Percentiles rank a stretch among this genome's conserved stretches.
Conservation (phyloP, 1,140 invertebrate genomes). For the Mizuhopecten yessoensis region DNA sequence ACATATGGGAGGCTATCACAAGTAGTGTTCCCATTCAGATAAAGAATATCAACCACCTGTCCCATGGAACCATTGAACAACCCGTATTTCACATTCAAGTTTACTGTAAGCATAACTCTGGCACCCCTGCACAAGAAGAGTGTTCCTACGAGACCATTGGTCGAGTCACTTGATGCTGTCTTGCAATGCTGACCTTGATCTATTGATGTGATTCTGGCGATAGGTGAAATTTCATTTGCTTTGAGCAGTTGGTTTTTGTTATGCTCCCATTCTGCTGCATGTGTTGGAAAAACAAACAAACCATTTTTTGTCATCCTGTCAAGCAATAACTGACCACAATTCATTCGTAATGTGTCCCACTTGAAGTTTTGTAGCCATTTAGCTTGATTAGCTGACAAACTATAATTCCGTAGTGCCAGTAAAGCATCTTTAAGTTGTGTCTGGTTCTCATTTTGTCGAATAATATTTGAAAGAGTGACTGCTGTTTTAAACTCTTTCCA, state of each 20-base stretch:
- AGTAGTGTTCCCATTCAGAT: background rate
- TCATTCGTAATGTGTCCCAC: no score
- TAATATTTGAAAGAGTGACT: no score
- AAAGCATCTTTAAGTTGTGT: no score
- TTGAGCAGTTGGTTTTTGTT: constrained; percentile 54
- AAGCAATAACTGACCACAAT: background rate
- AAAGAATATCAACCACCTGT: constrained; percentile 57
- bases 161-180: background rate
- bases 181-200: constrained; percentile 43
- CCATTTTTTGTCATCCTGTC: background rate
- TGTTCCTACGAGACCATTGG: constrained; percentile 40
- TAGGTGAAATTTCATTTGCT: constrained; percentile 52
- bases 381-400: no score
- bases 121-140: constrained; percentile 47
- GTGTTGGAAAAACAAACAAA: no score
- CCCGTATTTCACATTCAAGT: constrained; percentile 57
- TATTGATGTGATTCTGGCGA: constrained; percentile 55
- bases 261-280: constrained; percentile 43
- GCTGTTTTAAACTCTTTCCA: constrained; percentile 60
- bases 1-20: constrained; percentile 45
- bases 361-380: background rate
- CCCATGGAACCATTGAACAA: constrained; percentile 64
- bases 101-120: constrained; percentile 63
- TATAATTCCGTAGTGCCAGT: no score
- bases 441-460: no score